Conservation (phyloP, 2,797 vertebrate species). For the Coendou prehensilis region DNA sequence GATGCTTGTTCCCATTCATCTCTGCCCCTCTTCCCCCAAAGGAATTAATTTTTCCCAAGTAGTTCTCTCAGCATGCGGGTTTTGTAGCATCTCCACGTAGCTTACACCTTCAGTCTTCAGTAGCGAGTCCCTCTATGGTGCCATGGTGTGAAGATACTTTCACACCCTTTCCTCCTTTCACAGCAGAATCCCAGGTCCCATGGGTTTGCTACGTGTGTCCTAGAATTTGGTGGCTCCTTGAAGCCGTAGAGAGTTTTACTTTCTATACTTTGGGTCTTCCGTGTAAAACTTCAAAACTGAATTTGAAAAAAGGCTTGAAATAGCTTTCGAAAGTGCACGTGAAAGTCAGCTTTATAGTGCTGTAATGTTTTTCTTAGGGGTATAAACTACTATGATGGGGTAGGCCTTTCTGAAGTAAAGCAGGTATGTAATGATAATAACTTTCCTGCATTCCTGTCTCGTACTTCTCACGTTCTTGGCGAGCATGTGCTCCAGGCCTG, state of each 20-base stretch:
- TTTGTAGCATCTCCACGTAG: neutral
- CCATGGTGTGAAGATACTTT: neutral
- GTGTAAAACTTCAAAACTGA: slow-evolving; percentile 50
- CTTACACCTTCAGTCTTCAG: neutral
- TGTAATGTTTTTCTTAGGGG: neutral
- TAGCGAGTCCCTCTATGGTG: neutral
- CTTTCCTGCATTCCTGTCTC: neutral
- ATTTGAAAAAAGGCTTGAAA: slow-evolving; percentile 34
- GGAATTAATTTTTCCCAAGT: neutral
- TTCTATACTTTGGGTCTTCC: neutral
- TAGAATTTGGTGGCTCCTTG: neutral
- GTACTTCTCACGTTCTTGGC: neutral
- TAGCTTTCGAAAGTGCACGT: neutral
- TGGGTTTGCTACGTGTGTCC: neutral
- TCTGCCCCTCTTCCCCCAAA: neutral
- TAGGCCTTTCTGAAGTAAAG: neutral
- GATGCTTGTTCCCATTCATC: neutral
- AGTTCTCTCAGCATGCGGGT: neutral
- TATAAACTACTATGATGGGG: slow-evolving; percentile 31
- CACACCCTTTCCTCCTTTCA: neutral
- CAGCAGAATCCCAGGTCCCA: neutral
- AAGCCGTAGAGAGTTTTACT: neutral
- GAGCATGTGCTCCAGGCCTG: neutral
- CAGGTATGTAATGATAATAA: neutral
- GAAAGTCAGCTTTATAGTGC: neutral